phyloP scores from a whole-genome alignment of 1,140 invertebrate species.

The Propsilocerus akamusi region DNA sequence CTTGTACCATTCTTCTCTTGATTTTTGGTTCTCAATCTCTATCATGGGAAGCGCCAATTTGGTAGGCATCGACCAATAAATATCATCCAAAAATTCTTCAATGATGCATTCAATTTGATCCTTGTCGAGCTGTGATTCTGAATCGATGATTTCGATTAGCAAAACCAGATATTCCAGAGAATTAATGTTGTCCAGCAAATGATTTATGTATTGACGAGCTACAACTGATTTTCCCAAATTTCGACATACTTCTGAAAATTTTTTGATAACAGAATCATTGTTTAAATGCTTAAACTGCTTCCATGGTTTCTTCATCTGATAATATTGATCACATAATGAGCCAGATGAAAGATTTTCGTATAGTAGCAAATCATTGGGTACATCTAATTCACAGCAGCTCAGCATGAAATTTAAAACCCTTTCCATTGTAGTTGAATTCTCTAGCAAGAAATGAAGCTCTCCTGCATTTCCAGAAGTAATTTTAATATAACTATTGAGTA shows the following conservation, averaged over 20 bases:
- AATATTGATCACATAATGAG: constrained; percentile 7
- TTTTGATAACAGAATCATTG: constrained; percentile 10
- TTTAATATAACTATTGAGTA: constrained; percentile 18
- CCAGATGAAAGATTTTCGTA: constrained; percentile 18
- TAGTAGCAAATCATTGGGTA: constrained; percentile 12
- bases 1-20: constrained; percentile 14
- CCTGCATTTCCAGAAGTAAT: constrained; percentile 6
- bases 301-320: constrained; percentile 11
- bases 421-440: constrained; percentile 7
- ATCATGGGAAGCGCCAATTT: constrained; percentile 14
- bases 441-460: constrained; percentile 13
- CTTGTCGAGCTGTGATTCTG: neutral
- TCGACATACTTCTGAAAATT: constrained; percentile 13
- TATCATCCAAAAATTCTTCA: constrained; percentile 2
- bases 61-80: constrained; percentile 18
- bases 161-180: neutral
- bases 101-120: constrained; percentile 1
- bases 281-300: constrained; percentile 17
- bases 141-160: neutral
- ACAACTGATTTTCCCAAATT: constrained; percentile 11
- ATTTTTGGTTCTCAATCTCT: constrained; percentile 14
- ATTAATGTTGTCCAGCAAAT: constrained; percentile 11
- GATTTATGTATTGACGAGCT: constrained; percentile 14
- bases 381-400: constrained; percentile 12
- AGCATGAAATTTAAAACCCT: constrained; percentile 17